Evolutionary conservation across 2,888 invertebrate species (phyloP).

Genomic region (Troilus luridus): DNA sequence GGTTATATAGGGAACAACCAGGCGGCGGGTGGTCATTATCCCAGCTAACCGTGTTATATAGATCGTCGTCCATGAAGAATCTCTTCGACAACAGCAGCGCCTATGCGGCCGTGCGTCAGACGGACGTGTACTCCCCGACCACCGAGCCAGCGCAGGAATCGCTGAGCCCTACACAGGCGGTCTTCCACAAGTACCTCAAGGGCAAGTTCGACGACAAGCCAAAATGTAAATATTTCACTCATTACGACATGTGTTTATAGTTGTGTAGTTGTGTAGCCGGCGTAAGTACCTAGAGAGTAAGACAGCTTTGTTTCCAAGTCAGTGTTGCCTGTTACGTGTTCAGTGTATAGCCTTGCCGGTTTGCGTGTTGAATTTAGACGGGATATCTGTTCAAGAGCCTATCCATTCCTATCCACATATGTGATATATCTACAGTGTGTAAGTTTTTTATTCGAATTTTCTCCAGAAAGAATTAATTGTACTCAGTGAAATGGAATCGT

Average conservation of each 20-base stretch:
- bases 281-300: background rate
- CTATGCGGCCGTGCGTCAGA: constrained; percentile 59
- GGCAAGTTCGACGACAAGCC: constrained; percentile 60
- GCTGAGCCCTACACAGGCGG: constrained; percentile 59
- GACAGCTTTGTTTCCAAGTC: background rate
- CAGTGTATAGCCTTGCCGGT: background rate
- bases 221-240: constrained; percentile 60
- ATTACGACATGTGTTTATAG: background rate
- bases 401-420: background rate
- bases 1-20: constrained; percentile 24
- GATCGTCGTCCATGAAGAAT: constrained; percentile 50
- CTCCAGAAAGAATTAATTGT: too few species aligned
- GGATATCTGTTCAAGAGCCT: background rate
- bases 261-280: background rate
- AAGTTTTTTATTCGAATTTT: too few species aligned
- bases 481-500: too few species aligned
- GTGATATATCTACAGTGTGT: background rate
- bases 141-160: constrained; percentile 59
- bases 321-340: background rate
- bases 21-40: background rate
- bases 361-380: background rate
- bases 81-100: constrained; percentile 50
- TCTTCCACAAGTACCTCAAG: constrained; percentile 61
- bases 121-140: constrained; percentile 60
- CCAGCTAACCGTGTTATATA: background rate